phyloP scores from a whole-genome alignment of 1,140 invertebrate genomes.

The Aphidius gifuensis region DNA sequence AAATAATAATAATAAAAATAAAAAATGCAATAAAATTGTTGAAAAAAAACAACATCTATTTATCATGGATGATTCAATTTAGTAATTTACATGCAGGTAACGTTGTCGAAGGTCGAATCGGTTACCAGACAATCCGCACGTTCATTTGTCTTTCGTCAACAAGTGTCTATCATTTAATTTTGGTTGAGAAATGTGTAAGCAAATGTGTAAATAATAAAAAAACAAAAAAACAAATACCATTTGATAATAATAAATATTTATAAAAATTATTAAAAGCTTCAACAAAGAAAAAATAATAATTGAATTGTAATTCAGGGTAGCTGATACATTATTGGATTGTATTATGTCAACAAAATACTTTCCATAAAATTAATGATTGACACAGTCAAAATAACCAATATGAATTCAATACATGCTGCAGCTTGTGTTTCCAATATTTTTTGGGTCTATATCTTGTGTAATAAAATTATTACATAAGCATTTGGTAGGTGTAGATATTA shows the following conservation, averaged over 20 bases:
- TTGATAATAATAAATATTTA: neutral
- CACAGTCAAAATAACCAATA: conserved; percentile 8
- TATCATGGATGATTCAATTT: too few relatives aligned
- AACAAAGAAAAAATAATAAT: too few relatives aligned
- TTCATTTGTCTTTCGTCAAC: conserved; percentile 28
- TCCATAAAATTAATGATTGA: too few relatives aligned
- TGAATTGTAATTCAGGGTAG: too few relatives aligned
- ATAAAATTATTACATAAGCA: conserved; percentile 18
- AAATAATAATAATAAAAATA: too few relatives aligned
- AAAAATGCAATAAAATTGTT: too few relatives aligned
- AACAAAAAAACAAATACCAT: neutral
- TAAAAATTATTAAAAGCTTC: too few relatives aligned
- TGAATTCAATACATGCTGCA: conserved; percentile 23
- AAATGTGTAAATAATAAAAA: neutral
- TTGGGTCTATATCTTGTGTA: conserved; percentile 22
- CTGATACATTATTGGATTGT: too few relatives aligned
- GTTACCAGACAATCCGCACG: conserved; percentile 12
- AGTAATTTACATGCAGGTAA: conserved; percentile 13
- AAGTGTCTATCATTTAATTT: neutral
- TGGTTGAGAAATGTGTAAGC: neutral
- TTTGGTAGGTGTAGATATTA: neutral
- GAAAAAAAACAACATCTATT: too few relatives aligned
- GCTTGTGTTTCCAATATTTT: conserved; percentile 1
- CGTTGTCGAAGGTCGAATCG: conserved; percentile 19
- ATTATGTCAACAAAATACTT: too few relatives aligned